phyloP scores from a whole-genome alignment of 2,888 invertebrate genomes.

The Drosophila silvestris region DNA sequence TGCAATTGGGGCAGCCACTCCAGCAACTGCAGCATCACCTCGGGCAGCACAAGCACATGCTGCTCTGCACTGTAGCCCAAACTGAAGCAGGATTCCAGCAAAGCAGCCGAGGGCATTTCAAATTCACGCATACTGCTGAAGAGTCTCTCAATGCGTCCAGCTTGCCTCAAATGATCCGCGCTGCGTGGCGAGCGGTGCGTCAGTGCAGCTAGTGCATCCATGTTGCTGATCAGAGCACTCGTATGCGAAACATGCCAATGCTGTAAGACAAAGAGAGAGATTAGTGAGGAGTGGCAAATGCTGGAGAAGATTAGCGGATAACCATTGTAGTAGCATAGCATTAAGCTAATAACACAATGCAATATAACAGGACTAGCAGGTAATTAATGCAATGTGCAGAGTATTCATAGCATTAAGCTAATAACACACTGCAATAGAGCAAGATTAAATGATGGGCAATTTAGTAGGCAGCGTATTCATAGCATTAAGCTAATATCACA shows the following conservation, averaged over 20 bases:
- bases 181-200: constrained; percentile 74
- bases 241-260: constrained; percentile 82
- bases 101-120: constrained; percentile 85
- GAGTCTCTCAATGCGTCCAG: constrained; percentile 78
- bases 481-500: neutral
- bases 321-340: neutral
- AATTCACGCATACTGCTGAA: constrained; percentile 83
- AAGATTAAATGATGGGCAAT: neutral
- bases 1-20: constrained; percentile 86
- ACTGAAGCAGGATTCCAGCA: constrained; percentile 86
- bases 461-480: neutral
- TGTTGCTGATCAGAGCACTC: constrained; percentile 77
- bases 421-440: neutral
- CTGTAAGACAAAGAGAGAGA: constrained; percentile 38
- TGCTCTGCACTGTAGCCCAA: constrained; percentile 85
- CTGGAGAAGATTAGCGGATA: neutral
- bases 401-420: neutral
- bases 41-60: constrained; percentile 83
- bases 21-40: constrained; percentile 86
- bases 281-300: neutral
- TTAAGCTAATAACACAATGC: neutral
- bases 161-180: constrained; percentile 70
- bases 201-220: constrained; percentile 78
- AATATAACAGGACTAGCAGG: neutral
- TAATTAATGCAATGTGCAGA: neutral